Percentiles rank a stretch among this genome's conserved stretches.
phyloP scores from a whole-genome alignment of 2,797 vertebrate species.

The Austrolebias charrua region DNA sequence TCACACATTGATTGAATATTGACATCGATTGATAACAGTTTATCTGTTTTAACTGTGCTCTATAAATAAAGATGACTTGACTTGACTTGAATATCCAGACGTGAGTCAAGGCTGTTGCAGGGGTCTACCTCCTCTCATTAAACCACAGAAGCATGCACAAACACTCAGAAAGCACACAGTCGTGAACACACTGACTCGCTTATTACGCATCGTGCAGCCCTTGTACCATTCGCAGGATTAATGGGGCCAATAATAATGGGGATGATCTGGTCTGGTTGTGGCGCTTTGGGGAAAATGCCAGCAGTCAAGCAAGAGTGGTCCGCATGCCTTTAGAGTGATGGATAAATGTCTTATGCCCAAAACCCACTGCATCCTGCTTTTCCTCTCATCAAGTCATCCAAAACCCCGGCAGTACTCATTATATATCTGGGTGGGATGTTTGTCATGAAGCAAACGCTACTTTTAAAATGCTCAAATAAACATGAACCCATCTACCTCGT shows the following conservation, averaged over 20 bases:
- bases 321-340: conserved; percentile 8
- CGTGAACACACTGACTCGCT: conserved; percentile 23
- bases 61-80: no score
- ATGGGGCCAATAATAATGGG: conserved; percentile 57
- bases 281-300: no score
- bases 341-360: conserved; percentile 25
- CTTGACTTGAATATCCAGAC: conserved; percentile 32
- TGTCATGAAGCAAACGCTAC: conserved; percentile 20
- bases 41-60: no score
- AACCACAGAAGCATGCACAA: not conserved
- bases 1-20: conserved; percentile 3
- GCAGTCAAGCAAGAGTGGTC: not conserved
- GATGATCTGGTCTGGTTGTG: conserved; percentile 50
- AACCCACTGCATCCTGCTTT: not conserved
- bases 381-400: conserved; percentile 41
- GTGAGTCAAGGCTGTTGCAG: conserved; percentile 29
- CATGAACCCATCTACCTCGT: conserved; percentile 2
- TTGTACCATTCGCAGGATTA: conserved; percentile 60
- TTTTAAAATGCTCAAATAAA: conserved; percentile 12
- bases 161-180: conserved; percentile 4
- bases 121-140: conserved; percentile 31
- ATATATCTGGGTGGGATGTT: conserved; percentile 25
- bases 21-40: no score
- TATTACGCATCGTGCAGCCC: conserved; percentile 37
- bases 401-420: conserved; percentile 39